phyloP scores from a whole-genome alignment of 2,888 invertebrate genomes.

The Nemurella pictetii region DNA sequence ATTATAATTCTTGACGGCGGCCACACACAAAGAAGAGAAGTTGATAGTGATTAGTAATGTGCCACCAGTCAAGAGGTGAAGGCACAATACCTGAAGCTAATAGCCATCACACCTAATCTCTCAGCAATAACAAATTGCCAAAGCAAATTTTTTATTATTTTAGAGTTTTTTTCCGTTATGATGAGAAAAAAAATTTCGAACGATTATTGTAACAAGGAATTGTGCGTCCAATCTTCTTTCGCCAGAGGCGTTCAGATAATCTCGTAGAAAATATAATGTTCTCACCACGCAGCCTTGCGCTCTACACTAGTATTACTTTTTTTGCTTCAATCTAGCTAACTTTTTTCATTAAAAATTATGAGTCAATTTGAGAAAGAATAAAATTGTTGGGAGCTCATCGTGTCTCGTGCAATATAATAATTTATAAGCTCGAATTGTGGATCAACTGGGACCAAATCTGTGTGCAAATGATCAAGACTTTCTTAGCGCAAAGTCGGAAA shows the following conservation, averaged over 20 bases:
- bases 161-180: constrained; percentile 2
- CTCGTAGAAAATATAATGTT: constrained; percentile 17
- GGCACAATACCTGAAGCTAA: background rate
- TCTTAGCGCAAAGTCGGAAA: background rate
- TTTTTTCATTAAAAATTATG: constrained; percentile 25
- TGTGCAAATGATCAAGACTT: background rate
- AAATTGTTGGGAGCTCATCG: constrained; percentile 21
- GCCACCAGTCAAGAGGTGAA: background rate
- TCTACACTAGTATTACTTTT: background rate
- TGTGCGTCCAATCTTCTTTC: constrained; percentile 20
- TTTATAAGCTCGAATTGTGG: background rate
- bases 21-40: background rate
- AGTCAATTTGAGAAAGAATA: constrained; percentile 17
- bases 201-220: constrained; percentile 23
- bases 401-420: background rate
- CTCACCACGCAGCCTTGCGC: constrained; percentile 6
- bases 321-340: constrained; percentile 15
- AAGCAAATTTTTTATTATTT: background rate
- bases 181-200: constrained; percentile 10
- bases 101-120: background rate
- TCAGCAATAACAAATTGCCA: background rate
- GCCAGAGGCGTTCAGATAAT: constrained; percentile 2
- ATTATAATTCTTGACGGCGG: background rate
- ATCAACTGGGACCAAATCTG: background rate
- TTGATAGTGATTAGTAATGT: background rate